These are phyloP conservation scores for Liopterus haemorrhoidalis DNA, from an alignment of 2,888 invertebrate genomes.

Conservation along the genomic window DNA sequence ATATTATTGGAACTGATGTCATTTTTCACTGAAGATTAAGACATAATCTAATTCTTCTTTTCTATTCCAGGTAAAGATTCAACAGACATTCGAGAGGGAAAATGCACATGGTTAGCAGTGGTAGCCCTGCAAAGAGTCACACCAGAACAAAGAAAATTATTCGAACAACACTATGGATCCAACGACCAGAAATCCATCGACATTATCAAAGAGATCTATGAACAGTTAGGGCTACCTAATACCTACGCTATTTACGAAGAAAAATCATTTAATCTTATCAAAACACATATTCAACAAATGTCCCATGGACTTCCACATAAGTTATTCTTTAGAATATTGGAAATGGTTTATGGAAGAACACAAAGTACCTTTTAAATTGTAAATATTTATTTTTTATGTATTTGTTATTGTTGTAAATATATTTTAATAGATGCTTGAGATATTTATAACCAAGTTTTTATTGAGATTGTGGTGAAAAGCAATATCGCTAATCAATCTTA, in stretches of 20 bases:
- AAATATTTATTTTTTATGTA: too few relatives aligned
- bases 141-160: background rate
- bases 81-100: slow-evolving; percentile 17
- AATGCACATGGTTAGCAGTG: slow-evolving; percentile 17
- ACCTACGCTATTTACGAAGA: slow-evolving; percentile 11
- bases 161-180: slow-evolving; percentile 14
- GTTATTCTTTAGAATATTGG: slow-evolving; percentile 10
- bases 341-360: slow-evolving; percentile 10
- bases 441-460: too few relatives aligned
- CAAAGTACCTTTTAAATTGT: too few relatives aligned
- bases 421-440: too few relatives aligned
- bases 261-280: slow-evolving; percentile 7
- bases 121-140: slow-evolving; percentile 8
- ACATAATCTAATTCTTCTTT: too few relatives aligned
- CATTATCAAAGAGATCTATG: slow-evolving; percentile 12
- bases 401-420: too few relatives aligned
- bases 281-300: slow-evolving; percentile 5
- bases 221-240: slow-evolving; percentile 5
- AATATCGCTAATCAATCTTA: too few relatives aligned
- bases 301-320: slow-evolving; percentile 4
- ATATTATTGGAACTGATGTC: too few relatives aligned
- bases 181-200: slow-evolving; percentile 5
- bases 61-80: too few relatives aligned
- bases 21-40: too few relatives aligned
- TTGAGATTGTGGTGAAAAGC: too few relatives aligned